These are phyloP conservation scores for Microtus montanus DNA, from an alignment of 2,113 vertebrate genomes.

Conservation along the genomic window DNA sequence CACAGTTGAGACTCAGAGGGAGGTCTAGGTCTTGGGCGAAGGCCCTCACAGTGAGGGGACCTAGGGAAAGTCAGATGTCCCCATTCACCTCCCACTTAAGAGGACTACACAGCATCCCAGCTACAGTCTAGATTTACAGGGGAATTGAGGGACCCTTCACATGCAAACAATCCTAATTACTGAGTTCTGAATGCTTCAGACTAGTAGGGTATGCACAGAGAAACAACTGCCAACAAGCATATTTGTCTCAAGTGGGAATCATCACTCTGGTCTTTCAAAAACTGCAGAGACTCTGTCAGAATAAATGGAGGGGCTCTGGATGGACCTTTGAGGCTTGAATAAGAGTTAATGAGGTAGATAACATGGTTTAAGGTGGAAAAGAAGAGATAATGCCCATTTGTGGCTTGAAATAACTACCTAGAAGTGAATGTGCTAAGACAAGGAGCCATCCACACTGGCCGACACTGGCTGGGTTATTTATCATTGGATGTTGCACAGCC, in stretches of 20 bases:
- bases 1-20: not conserved
- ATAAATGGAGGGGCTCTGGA: not conserved
- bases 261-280: not conserved
- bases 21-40: not conserved
- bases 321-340: not conserved
- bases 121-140: not conserved
- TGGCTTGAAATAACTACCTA: not conserved
- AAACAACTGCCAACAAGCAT: accelerated
- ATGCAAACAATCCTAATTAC: not conserved
- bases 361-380: not conserved
- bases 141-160: not conserved
- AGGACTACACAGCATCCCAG: not conserved
- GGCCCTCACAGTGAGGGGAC: not conserved
- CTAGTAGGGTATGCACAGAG: not conserved
- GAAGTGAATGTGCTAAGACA: not conserved
- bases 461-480: accelerated
- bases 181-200: not conserved
- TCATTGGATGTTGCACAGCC: not conserved
- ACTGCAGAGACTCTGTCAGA: accelerated
- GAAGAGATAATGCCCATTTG: not conserved
- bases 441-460: not conserved
- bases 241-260: not conserved
- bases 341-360: not conserved
- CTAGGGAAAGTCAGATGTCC: not conserved
- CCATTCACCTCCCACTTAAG: not conserved